Evolutionary conservation across 2,888 invertebrate genomes (phyloP), one percentile per base, ranked within the genome.

Genomic region (Liodrosophila aerea): DNA sequence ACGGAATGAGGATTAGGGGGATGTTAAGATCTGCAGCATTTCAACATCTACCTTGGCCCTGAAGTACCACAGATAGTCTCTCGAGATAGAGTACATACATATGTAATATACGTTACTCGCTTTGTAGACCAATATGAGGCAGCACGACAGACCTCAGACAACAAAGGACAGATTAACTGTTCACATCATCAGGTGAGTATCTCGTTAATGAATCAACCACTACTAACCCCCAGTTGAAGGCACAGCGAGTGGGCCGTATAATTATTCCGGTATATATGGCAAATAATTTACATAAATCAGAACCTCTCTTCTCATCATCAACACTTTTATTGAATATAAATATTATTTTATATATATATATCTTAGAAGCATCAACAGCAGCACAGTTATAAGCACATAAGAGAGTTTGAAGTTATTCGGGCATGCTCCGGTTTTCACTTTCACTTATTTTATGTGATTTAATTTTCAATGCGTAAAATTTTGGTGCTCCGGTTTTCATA

Each of bases 31-130:
- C n/a, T n/a, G n/a, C n/a, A n/a, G n/a, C n/a, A 9, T n/a, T 9
- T 30, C 30, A n/a, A 7, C 30, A n/a, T n/a, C 7, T 7, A 22
- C 27, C 22, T 22, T 37, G 50, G 50, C 50, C 22, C 34, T 52
- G 45, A 64, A 41, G 1, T 54, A 49, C 2, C 5, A 22, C 5
- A 22, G 22, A 22, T 5, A 22, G 22, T 2, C 22, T 22, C n/a
- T 22, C 2, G 5, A 2, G 5, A 22, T 22, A 22, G 22, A 22
- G 22, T 13, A 9, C 18, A 34, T 4, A 16, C 8, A 3, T 8
- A 22, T 15, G 31, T 45, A 13, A 66, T 54, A 57, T 54, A 60
- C 60, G 58, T 51, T 52, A 72, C 72, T 71, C 54, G 22, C n/a
- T 16, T 33, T 39, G 22, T 8, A 31, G 16, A 13, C 39, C 52